Conservation (phyloP, 2,888 invertebrate species). For the Fabriciana adippe region DNA sequence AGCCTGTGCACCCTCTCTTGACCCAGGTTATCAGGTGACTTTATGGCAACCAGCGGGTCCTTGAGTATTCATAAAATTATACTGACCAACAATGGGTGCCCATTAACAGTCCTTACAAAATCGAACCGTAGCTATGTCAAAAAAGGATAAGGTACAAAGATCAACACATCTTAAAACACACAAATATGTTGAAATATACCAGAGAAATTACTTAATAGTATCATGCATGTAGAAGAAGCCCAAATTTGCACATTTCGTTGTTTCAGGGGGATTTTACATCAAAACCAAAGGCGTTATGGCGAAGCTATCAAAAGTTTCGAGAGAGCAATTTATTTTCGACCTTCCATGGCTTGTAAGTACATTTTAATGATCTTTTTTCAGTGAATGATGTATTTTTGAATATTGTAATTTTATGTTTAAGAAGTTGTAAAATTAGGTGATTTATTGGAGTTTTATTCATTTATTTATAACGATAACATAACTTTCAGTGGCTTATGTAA, state of each 20-base stretch:
- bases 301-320: slow-evolving; percentile 96
- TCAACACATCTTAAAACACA: too few species aligned
- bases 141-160: too few species aligned
- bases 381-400: not conserved
- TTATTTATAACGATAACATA: slow-evolving; percentile 10
- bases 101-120: too few species aligned
- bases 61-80: too few species aligned
- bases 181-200: too few species aligned
- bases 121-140: too few species aligned
- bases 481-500: slow-evolving; percentile 94
- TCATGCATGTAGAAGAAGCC: slow-evolving; percentile 35
- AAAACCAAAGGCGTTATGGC: slow-evolving; percentile 92
- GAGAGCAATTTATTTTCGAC: slow-evolving; percentile 95
- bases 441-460: slow-evolving; percentile 23
- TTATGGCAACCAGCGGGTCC: too few species aligned
- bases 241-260: slow-evolving; percentile 56
- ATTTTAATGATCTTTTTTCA: slow-evolving; percentile 10
- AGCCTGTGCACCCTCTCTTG: too few species aligned
- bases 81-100: too few species aligned
- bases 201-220: slow-evolving; percentile 7
- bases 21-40: too few species aligned
- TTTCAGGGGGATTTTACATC: slow-evolving; percentile 94
- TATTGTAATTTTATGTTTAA: slow-evolving; percentile 1
- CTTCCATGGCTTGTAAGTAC: slow-evolving; percentile 95
- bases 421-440: slow-evolving; percentile 15